Conservation (phyloP, 2,113 vertebrate species). For the Peromyscus maniculatus region DNA sequence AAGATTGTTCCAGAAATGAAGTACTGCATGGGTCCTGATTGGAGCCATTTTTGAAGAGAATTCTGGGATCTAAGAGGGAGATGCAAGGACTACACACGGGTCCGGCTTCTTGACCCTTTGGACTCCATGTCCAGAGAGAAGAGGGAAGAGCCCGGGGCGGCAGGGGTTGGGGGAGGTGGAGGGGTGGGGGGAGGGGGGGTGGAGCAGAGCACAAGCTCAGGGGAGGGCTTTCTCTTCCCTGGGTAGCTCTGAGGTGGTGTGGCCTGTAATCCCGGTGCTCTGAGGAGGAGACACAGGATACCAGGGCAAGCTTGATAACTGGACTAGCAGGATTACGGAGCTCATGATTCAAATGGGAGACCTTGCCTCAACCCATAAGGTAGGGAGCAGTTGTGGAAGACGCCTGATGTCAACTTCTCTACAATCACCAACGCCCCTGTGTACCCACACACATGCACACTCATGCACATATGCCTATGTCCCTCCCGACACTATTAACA, state of each 20-base stretch:
- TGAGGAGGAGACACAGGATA: background rate
- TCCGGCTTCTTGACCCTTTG: background rate
- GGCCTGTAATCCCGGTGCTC: background rate
- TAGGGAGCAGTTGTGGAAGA: background rate
- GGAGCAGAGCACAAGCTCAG: background rate
- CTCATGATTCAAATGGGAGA: background rate
- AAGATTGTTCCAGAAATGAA: background rate
- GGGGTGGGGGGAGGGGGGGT: too few relatives aligned
- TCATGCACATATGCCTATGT: background rate
- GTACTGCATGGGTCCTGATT: background rate
- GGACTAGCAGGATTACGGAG: background rate
- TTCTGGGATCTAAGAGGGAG: background rate
- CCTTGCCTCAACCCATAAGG: background rate
- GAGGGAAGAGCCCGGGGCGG: background rate
- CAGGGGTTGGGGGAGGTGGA: too few relatives aligned
- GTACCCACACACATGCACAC: background rate
- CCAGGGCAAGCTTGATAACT: background rate
- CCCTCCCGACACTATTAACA: background rate
- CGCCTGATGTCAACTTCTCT: background rate
- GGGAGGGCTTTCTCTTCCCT: background rate
- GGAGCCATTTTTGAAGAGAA: background rate
- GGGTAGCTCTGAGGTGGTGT: background rate
- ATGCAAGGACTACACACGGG: background rate
- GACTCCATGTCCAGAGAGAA: background rate
- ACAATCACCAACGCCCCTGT: background rate